Evolutionary conservation across 64 coral and sea anemone species (phyloP), one percentile per base, ranked within the genome.

Genomic region (Pocillopora verrucosa): DNA sequence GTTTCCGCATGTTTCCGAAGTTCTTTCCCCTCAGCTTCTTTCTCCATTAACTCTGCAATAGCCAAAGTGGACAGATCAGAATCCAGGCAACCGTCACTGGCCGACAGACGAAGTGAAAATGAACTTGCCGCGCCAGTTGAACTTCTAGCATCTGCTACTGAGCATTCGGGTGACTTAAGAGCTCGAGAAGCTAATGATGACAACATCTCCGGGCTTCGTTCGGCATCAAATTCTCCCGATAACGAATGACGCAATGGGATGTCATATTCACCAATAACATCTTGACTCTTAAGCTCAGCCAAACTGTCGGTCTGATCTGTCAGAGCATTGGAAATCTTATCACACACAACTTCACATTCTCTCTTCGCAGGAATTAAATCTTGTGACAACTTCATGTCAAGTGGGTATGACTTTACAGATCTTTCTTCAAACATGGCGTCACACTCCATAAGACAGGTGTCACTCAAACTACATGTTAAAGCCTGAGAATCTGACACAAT

Each of bases 381-480:
- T 16, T 83, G 65, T 37, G 34, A 10, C 34, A 20, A 5, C 24
- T 26, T 16, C 22, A 60, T 57, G 51, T 45, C 38, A 78, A 6
- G 17, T 22, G 45, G 2, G 56, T 69, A 5, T 51, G 20, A 69
- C 35, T 20, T 78, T 59, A 72, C 36, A 72, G 16, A 20, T 22
- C 35, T 75, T 73, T 16, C 36, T 61, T 67, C 16, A 37, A 26
- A 25, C 13, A 92, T 77, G 16, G 80, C 80, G 67, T 80, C 92
- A 13, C 89, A 76, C 56, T 82, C 87, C 76, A 88, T 24, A 13
- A 96, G 80, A 76, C 60, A 92, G 38, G 89, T 92, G 62, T 96
- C 94, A 78, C 94, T 96, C 86, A 96, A 88, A 69, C 90, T 96
- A 72, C 86, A 96, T n/a, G 35, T 81, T 75, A 96, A 38, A 36